Evolutionary conservation across 2,888 invertebrate species (phyloP), one percentile per base, ranked within the genome.

Genomic region (Morpho achilles): DNA sequence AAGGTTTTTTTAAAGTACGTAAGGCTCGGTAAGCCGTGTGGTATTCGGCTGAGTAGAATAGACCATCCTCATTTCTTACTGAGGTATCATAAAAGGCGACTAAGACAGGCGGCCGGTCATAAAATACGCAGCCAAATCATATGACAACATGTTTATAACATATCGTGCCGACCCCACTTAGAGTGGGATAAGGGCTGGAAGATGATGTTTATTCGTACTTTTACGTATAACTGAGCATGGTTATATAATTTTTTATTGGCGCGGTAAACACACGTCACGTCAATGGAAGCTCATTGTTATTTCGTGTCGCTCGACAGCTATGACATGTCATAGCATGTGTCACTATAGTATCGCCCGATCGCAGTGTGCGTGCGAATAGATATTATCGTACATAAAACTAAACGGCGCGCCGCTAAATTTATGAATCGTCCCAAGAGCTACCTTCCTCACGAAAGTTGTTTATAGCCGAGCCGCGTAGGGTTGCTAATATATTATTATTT

Each of bases 371-470:
- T 82, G 82, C 75, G 76, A 79, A 82, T 82, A 85, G 85, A 86
- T 84, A 85, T 80, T 80, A 86, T 87, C 82, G 74, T 80, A 76
- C 80, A 82, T 84, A 86, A 84, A 87, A 85, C 86, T 84, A 86
- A 87, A 84, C 81, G 84, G 81, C 82, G 82, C 84, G 84, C 82
- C 73, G 80, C 76, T 74, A 82, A 85, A 87, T 88, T 88, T 89
- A 89, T 89, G 87, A 87, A 87, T 85, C 85, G 79, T 74, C 77
- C 74, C 67, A 75, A 76, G 80, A 81, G 82, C 80, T 85, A 87
- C 87, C 87, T 87, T 89, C 88, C 82, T 86, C 85, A 85, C 87
- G 84, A 86, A 87, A 82, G 81, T 88, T 84, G 87, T 90, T 88
- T 89, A 89, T 87, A 76, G 76, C 81, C 61, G 66, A 69, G 73